Evolutionary conservation across 64 coral and sea anemone genomes (phyloP).

Genomic region (Exaiptasia diaphana): DNA sequence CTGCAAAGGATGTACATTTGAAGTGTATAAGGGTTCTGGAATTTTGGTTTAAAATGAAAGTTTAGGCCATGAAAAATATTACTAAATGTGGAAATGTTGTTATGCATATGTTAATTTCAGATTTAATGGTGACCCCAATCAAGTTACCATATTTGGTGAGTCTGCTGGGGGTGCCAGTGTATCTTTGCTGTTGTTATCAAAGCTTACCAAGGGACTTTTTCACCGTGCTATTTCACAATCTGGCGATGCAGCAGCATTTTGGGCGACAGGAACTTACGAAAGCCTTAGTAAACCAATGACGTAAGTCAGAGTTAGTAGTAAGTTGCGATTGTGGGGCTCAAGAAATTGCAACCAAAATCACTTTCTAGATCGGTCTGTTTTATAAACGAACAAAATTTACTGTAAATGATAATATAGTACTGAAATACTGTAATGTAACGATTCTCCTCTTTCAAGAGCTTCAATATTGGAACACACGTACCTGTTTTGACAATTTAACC

Average conservation of each 20-base stretch:
- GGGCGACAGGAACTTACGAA: slow-evolving; percentile 11
- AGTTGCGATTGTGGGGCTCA: too few species aligned
- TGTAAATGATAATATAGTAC: background rate
- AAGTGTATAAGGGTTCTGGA: background rate
- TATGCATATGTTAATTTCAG: background rate
- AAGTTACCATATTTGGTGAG: slow-evolving; percentile 53
- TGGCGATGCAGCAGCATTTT: slow-evolving; percentile 35
- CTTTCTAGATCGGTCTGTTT: background rate
- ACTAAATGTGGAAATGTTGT: background rate
- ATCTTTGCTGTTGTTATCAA: slow-evolving; percentile 50
- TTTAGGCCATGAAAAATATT: background rate
- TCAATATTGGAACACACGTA: too few species aligned
- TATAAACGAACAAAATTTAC: background rate
- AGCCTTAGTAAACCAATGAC: background rate
- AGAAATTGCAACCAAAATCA: background rate
- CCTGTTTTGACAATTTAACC: too few species aligned
- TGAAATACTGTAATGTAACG: background rate
- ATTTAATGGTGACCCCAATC: slow-evolving; percentile 38
- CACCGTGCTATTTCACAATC: slow-evolving; percentile 27
- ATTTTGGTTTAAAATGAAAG: background rate
- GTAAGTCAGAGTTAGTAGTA: too few species aligned
- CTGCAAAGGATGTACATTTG: background rate
- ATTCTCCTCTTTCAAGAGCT: background rate
- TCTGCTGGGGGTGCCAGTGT: slow-evolving; percentile 24
- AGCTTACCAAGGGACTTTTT: slow-evolving; percentile 33